Evolutionary conservation across 2,113 vertebrate genomes (phyloP).

Genomic region (western clawed frog (Xenopus tropicalis)): UCB_Xtro_10.0 CM004443.2:185279001-185279500

Average conservation of each 20-base stretch:
- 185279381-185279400: constrained; percentile 66
- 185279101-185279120: constrained; percentile 50
- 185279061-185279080: constrained; percentile 82
- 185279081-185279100: constrained; percentile 70
- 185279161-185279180: constrained; percentile 49
- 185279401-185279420: constrained; percentile 52
- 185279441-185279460: constrained; percentile 73
- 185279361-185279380: constrained; percentile 55
- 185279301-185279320: no score
- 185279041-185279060: constrained; percentile 84
- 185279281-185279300: no score
- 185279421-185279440: constrained; percentile 70
- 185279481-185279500: constrained; percentile 69
- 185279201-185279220: constrained; percentile 45
- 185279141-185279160: constrained; percentile 64
- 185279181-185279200: constrained; percentile 13
- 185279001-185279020: constrained; percentile 89
- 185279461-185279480: constrained; percentile 66
- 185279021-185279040: constrained; percentile 87
- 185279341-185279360: constrained; percentile 51
- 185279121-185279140: constrained; percentile 61
- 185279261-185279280: constrained; percentile 47
- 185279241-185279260: constrained; percentile 27
- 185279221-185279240: constrained; percentile 32
- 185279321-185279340: no score